Evolutionary conservation across 2,888 invertebrate species (phyloP).

Genomic region (Drosophila vallismaia): DNA sequence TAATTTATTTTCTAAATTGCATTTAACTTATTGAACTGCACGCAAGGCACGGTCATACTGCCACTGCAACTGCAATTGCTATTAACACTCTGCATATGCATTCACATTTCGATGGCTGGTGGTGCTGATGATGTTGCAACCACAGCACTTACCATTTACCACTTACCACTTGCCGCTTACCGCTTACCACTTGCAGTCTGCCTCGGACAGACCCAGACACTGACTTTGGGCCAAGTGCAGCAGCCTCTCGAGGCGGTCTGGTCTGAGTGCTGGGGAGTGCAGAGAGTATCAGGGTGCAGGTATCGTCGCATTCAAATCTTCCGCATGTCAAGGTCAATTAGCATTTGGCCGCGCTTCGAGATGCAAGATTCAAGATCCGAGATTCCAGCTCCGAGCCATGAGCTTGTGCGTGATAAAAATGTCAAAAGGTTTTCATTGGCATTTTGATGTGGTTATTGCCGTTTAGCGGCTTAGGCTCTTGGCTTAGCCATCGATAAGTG

Average conservation of each 20-base stretch:
- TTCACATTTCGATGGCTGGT: conserved; percentile 39
- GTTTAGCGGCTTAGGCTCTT: conserved; percentile 61
- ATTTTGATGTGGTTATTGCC: conserved; percentile 65
- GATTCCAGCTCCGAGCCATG: conserved; percentile 1
- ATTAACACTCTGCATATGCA: conserved; percentile 61
- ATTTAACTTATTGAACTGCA: conserved; percentile 36
- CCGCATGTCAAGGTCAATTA: conserved; percentile 79
- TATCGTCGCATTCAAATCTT: conserved; percentile 64
- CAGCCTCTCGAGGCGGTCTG: conserved; percentile 40
- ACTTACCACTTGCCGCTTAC: conserved; percentile 42
- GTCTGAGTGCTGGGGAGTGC: conserved; percentile 7
- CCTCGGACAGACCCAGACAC: conserved; percentile 10
- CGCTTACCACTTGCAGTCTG: conserved; percentile 26
- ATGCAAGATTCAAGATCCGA: conserved; percentile 7
- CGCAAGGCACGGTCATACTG: conserved; percentile 64
- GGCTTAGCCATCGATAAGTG: conserved; percentile 64
- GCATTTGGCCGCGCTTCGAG: conserved; percentile 52
- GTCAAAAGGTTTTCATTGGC: conserved; percentile 78
- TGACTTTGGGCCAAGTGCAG: conserved; percentile 37
- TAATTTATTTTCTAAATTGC: conserved; percentile 41
- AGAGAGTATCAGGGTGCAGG: conserved; percentile 5
- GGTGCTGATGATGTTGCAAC: conserved; percentile 62
- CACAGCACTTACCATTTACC: conserved; percentile 52
- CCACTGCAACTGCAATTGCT: conserved; percentile 57
- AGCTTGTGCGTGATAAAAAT: conserved; percentile 73